phyloP scores from a whole-genome alignment of 2,888 invertebrate genomes.

The Ennomos fuscantarius region DNA sequence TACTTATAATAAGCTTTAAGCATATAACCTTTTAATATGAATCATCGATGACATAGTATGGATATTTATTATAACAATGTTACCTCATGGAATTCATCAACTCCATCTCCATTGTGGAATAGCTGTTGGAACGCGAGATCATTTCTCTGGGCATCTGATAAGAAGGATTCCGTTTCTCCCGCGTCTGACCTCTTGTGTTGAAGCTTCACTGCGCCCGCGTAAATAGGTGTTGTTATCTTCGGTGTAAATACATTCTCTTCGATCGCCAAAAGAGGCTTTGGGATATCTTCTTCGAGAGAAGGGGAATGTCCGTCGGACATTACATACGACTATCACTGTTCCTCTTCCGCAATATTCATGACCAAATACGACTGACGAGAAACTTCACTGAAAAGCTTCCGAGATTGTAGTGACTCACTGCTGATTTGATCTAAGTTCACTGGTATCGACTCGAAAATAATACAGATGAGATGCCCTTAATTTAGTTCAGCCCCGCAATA shows the following conservation, averaged over 20 bases:
- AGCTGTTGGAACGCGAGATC: conserved; percentile 76
- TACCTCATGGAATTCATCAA: conserved; percentile 69
- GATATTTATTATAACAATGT: neutral
- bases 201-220: conserved; percentile 70
- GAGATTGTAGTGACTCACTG: conserved; percentile 29
- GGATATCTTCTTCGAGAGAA: conserved; percentile 80
- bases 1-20: too few relatives aligned
- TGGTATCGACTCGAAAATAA: neutral
- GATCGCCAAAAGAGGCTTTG: conserved; percentile 69
- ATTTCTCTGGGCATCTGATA: conserved; percentile 75
- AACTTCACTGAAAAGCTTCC: conserved; percentile 26
- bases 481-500: too few relatives aligned
- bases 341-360: conserved; percentile 36
- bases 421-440: neutral
- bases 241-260: conserved; percentile 81
- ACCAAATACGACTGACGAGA: conserved; percentile 6
- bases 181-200: conserved; percentile 70
- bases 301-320: conserved; percentile 82
- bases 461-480: too few relatives aligned
- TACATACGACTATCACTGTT: conserved; percentile 54
- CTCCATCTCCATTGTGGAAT: conserved; percentile 74
- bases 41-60: too few relatives aligned
- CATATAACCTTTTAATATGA: too few relatives aligned
- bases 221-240: conserved; percentile 76
- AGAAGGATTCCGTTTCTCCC: conserved; percentile 72